Conservation (phyloP, 2,888 invertebrate species). For the Epinotia ramella region DNA sequence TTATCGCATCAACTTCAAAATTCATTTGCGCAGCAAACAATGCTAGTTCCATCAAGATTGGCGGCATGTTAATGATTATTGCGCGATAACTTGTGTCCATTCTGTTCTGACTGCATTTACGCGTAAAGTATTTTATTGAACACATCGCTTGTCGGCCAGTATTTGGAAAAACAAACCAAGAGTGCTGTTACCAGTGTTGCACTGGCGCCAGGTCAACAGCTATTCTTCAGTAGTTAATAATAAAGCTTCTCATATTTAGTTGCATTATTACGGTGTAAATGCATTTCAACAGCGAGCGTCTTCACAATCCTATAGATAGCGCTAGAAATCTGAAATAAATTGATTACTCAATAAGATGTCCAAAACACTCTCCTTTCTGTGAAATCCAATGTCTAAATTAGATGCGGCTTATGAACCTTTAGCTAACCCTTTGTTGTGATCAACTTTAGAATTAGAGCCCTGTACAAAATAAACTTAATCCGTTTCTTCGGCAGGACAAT, state of each 20-base stretch:
- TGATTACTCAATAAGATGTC: neutral
- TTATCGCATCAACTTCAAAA: conserved; percentile 80
- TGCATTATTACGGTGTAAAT: conserved; percentile 63
- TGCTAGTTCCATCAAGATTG: conserved; percentile 66
- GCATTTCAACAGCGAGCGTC: conserved; percentile 41
- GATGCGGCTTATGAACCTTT: conserved; percentile 51
- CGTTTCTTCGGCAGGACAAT: neutral
- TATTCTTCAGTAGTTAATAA: conserved; percentile 69
- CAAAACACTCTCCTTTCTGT: conserved; percentile 12
- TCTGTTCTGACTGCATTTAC: conserved; percentile 73
- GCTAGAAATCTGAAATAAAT: conserved; percentile 17
- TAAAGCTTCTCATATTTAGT: conserved; percentile 78
- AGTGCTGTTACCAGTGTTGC: conserved; percentile 68
- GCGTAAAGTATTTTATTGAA: conserved; percentile 70
- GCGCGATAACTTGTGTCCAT: conserved; percentile 83
- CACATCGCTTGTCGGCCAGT: conserved; percentile 82
- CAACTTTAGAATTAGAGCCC: conserved; percentile 31
- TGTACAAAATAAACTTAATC: conserved; percentile 1
- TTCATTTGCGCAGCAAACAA: conserved; percentile 62
- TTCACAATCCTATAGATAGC: conserved; percentile 28
- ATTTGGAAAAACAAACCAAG: conserved; percentile 61
- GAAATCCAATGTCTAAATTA: conserved; percentile 42
- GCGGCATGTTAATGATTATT: conserved; percentile 63
- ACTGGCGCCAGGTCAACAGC: conserved; percentile 61
- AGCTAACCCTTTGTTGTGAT: conserved; percentile 45